Evolutionary conservation across 2,113 vertebrate genomes (phyloP).

Genomic region (Malurus elegans): DNA sequence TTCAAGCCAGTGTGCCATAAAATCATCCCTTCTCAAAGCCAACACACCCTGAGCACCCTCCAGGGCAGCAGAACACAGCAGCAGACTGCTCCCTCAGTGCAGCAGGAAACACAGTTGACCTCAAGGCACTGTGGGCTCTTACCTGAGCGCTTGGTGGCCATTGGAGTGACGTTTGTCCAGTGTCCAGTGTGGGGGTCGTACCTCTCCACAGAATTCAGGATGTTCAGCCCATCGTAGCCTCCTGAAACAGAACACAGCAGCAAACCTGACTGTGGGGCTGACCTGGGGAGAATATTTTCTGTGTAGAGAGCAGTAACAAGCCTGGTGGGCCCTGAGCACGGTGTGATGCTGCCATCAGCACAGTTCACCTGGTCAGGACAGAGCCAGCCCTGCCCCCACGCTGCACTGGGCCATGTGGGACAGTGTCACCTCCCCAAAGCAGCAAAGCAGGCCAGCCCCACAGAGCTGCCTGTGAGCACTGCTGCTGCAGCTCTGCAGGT

Average conservation of each 20-base stretch:
- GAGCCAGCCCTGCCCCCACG: not conserved
- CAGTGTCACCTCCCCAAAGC: not conserved
- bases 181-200: slow-evolving; percentile 98
- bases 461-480: not conserved
- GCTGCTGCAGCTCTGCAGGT: not conserved
- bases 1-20: not conserved
- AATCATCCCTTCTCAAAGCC: not conserved
- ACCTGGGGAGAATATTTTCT: not conserved
- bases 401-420: not conserved
- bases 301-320: not conserved
- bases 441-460: not conserved
- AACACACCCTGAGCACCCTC: not conserved
- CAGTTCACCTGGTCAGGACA: not conserved
- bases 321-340: not conserved
- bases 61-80: not conserved
- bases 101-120: not conserved
- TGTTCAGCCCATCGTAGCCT: slow-evolving; percentile 96
- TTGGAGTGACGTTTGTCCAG: slow-evolving; percentile 97
- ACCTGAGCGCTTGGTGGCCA: slow-evolving; percentile 97
- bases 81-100: not conserved
- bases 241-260: slow-evolving; percentile 72
- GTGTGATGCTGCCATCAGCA: rapidly evolving
- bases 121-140: not conserved
- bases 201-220: slow-evolving; percentile 95
- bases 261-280: not conserved